Conservation (phyloP, 2,888 invertebrate species). For the Eristalis tenax region DNA sequence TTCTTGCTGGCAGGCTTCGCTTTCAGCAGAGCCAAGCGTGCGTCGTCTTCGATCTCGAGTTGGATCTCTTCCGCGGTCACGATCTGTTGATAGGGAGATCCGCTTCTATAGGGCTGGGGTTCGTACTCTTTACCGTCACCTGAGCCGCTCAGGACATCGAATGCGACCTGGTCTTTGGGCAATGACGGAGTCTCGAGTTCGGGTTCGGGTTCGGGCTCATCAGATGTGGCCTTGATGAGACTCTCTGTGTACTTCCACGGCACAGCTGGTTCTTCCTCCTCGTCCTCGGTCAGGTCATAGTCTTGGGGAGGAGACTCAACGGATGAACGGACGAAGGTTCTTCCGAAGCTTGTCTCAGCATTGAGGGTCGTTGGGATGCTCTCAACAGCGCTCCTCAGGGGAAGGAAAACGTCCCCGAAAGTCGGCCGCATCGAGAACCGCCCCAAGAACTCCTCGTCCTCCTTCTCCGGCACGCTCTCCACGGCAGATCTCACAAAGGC, state of each 20-base stretch:
- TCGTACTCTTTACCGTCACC: conserved; percentile 70
- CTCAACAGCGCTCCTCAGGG: conserved; percentile 90
- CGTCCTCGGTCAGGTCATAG: conserved; percentile 69
- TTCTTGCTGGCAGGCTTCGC: conserved; percentile 59
- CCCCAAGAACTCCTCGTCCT: conserved; percentile 73
- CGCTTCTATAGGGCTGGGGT: conserved; percentile 79
- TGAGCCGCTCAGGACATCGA: conserved; percentile 73
- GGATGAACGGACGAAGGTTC: conserved; percentile 78
- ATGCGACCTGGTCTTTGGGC: conserved; percentile 74
- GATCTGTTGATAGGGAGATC: conserved; percentile 79
- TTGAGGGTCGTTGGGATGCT: conserved; percentile 83
- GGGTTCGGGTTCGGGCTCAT: conserved; percentile 39
- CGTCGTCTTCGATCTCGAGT: conserved; percentile 74
- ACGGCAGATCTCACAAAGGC: conserved; percentile 79
- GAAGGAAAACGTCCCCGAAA: conserved; percentile 82
- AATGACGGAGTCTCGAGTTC: neutral
- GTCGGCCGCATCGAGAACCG: conserved; percentile 76
- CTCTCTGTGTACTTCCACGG: conserved; percentile 31
- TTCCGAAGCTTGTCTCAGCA: conserved; percentile 34
- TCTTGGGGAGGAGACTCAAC: conserved; percentile 77
- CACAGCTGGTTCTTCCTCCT: conserved; percentile 53
- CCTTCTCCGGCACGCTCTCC: conserved; percentile 77
- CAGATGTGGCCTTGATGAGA: conserved; percentile 47
- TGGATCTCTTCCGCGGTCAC: conserved; percentile 76
- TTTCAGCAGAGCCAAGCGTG: conserved; percentile 76